Evolutionary conservation across 2,113 vertebrate genomes (phyloP), one percentile per base, ranked within the genome.

Genomic region (Trematocara zebra): DNA sequence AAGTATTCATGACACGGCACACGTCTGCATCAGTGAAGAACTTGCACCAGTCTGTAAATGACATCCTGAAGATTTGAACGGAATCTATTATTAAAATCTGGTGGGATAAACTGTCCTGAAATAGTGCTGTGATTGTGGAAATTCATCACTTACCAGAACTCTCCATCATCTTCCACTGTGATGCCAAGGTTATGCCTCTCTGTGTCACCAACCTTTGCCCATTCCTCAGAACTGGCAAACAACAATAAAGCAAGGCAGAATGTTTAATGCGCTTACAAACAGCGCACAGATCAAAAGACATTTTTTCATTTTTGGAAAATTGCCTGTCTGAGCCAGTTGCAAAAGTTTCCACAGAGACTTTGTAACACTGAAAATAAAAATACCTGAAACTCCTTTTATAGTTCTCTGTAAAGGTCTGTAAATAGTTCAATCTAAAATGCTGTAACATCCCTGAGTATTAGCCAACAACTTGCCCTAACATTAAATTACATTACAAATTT

Each of bases 41-140:
- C 94, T 96, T 96, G 90, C 98, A 99, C 97, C 98, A 99, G 93
- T 99, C 98, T 81, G 97, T 94, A 90, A 99, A 97, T 0, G 96
- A 95, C 97, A 99, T 99, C 98, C 98, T 99, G 79, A 59, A 42
- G 72, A 52, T 7, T 18, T 10, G 53, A 78, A 8, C 3, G 44
- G 8, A 81, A 37, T 10, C 9, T 3, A 11, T 74, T 2, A 15
- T 51, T 44, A 54, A 33, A n/a, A 51, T 76, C 11, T 10, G 7
- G 20, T 80, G 11, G 10, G 53, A 18, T 40, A 5, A 37, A 81
- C 14, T 23, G 5, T 20, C 47, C 49, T 40, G 33, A 2, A 40
- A 33, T n/a, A 79, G 35, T 40, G 9, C 7, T 31, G 4, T 11
- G 26, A 35, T 2, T 9, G 4, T 31, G 10, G n/a, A 49, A 33